Percentiles rank a stretch among this genome's conserved stretches.
phyloP scores from a whole-genome alignment of 1,140 invertebrate species.

The Drusus annulatus region DNA sequence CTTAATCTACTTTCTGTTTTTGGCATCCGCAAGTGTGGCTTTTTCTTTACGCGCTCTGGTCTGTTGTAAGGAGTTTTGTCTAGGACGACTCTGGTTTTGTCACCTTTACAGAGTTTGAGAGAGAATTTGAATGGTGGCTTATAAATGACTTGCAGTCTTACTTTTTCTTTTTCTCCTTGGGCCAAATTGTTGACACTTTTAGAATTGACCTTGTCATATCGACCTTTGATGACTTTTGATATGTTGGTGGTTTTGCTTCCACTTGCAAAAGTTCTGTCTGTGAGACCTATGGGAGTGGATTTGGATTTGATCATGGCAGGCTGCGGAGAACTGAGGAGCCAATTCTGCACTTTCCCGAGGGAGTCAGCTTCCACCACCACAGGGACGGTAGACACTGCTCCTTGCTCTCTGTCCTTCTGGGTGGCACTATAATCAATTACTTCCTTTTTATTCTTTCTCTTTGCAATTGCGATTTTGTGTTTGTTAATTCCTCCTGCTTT shows the following conservation, averaged over 20 bases:
- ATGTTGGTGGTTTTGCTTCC: slow-evolving; percentile 63
- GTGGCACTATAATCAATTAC: slow-evolving; percentile 84
- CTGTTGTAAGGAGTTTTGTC: slow-evolving; percentile 69
- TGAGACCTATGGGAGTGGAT: slow-evolving; percentile 78
- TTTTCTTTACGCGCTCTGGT: slow-evolving; percentile 66
- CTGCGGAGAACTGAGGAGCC: slow-evolving; percentile 83
- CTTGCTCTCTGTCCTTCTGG: slow-evolving; percentile 70
- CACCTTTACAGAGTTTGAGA: slow-evolving; percentile 81
- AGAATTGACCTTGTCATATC: slow-evolving; percentile 63
- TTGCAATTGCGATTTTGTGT: slow-evolving; percentile 56
- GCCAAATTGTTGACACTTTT: slow-evolving; percentile 71
- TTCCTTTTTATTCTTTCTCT: slow-evolving; percentile 73
- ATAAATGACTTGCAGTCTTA: slow-evolving; percentile 86
- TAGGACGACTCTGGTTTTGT: slow-evolving; percentile 70
- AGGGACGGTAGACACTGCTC: slow-evolving; percentile 62
- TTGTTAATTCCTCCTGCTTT: slow-evolving; percentile 54
- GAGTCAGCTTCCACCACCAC: slow-evolving; percentile 75
- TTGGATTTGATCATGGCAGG: slow-evolving; percentile 78
- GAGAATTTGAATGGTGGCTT: slow-evolving; percentile 90
- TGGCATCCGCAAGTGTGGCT: slow-evolving; percentile 50
- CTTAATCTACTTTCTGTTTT: slow-evolving; percentile 55
- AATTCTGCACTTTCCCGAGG: slow-evolving; percentile 86
- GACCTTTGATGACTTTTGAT: slow-evolving; percentile 41
- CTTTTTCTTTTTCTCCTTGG: slow-evolving; percentile 75
- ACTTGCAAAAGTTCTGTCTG: slow-evolving; percentile 65